Percentiles rank a stretch among this genome's conserved stretches.
These are phyloP conservation scores for Chirona hameri DNA, from an alignment of 2,888 invertebrate genomes.

Conservation along the genomic window DNA sequence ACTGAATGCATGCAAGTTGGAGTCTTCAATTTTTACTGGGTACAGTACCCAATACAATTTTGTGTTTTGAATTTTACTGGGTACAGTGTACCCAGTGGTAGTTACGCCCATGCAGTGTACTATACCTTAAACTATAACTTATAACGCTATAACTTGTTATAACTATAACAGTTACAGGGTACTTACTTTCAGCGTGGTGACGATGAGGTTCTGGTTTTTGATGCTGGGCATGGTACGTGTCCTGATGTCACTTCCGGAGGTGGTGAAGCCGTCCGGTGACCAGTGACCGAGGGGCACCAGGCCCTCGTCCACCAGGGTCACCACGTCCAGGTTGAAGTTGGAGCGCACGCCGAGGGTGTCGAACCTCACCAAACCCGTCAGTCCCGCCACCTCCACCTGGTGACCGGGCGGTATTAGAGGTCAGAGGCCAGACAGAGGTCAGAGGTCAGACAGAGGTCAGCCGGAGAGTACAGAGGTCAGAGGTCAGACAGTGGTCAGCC, in stretches of 20 bases:
- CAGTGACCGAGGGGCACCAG: conserved; percentile 27
- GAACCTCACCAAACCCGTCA: conserved; percentile 77
- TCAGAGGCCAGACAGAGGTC: too few species aligned
- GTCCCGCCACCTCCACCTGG: conserved; percentile 36
- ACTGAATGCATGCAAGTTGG: too few species aligned
- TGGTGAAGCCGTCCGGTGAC: background rate
- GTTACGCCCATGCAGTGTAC: too few species aligned
- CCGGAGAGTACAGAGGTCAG: too few species aligned
- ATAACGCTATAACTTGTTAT: background rate
- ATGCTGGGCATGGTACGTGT: background rate
- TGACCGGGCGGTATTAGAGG: background rate
- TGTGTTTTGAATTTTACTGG: too few species aligned
- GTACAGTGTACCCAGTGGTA: too few species aligned
- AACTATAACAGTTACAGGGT: background rate
- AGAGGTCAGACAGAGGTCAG: too few species aligned
- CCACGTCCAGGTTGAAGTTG: conserved; percentile 84
- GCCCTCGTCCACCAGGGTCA: conserved; percentile 62
- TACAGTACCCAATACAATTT: too few species aligned
- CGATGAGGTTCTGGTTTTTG: conserved; percentile 4
- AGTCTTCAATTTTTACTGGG: too few species aligned
- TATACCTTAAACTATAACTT: background rate
- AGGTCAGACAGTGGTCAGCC: too few species aligned
- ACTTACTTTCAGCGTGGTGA: conserved; percentile 11
- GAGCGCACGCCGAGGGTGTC: conserved; percentile 90
- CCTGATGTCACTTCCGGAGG: too few species aligned